Conservation (phyloP, 2,888 invertebrate species). For the Dynastes hyllus region DNA sequence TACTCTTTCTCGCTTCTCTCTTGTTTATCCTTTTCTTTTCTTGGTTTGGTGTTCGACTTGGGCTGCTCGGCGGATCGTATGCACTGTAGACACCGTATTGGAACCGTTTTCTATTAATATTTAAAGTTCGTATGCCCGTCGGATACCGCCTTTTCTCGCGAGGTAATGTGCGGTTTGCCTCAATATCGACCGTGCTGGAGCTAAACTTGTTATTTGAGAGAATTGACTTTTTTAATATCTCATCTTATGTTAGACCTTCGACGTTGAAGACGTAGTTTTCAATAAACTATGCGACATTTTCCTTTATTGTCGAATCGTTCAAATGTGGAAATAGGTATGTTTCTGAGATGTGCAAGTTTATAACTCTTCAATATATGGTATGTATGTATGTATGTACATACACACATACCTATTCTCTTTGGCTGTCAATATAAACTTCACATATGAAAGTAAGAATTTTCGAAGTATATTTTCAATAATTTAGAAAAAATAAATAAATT, state of each 20-base stretch:
- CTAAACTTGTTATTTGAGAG: conserved; percentile 57
- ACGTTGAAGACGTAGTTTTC: neutral
- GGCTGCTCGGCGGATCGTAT: conserved; percentile 6
- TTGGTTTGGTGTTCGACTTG: neutral
- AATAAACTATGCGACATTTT: too few species aligned
- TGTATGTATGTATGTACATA: too few species aligned
- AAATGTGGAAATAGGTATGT: too few species aligned
- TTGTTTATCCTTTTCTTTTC: conserved; percentile 5
- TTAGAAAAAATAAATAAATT: too few species aligned
- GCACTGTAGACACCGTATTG: neutral
- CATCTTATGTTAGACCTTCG: conserved; percentile 45
- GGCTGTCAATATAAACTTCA: too few species aligned
- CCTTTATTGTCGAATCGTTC: too few species aligned
- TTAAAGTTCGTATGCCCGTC: conserved; percentile 52
- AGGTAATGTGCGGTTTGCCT: conserved; percentile 51
- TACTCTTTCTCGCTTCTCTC: conserved; percentile 8
- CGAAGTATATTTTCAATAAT: too few species aligned
- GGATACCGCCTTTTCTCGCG: conserved; percentile 54
- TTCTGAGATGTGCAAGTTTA: too few species aligned
- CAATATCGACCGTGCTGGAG: conserved; percentile 41
- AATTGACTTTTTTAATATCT: conserved; percentile 56
- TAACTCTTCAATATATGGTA: too few species aligned
- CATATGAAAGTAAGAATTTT: too few species aligned
- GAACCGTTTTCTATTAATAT: conserved; percentile 54
- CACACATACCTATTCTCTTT: too few species aligned